These are phyloP conservation scores for Kradibia gibbosae DNA, from an alignment of 1,140 invertebrate genomes.

Conservation along the genomic window DNA sequence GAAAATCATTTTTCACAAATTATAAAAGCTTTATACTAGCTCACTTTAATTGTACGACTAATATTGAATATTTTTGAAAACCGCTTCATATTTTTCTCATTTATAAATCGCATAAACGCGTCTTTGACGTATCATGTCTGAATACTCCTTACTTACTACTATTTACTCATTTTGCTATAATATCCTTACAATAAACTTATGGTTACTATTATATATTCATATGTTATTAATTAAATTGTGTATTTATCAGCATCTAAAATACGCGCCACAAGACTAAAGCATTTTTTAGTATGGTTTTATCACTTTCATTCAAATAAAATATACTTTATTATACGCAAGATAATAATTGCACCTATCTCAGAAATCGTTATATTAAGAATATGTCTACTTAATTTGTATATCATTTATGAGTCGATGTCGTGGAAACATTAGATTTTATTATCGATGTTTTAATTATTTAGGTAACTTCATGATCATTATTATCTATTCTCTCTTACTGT, in stretches of 20 bases:
- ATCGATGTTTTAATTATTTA: constrained; percentile 21
- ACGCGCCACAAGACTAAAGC: constrained; percentile 14
- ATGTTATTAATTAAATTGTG: constrained; percentile 38
- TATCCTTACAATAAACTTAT: constrained; percentile 16
- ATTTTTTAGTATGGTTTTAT: constrained; percentile 2
- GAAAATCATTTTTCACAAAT: neutral
- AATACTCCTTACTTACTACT: neutral
- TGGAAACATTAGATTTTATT: neutral
- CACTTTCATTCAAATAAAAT: neutral
- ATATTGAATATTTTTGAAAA: constrained; percentile 27
- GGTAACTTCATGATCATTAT: neutral
- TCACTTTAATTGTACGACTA: constrained; percentile 29
- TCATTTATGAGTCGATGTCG: constrained; percentile 32
- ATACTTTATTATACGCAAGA: neutral
- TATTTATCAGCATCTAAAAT: constrained; percentile 48
- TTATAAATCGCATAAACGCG: neutral
- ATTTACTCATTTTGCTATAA: constrained; percentile 3
- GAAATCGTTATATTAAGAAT: constrained; percentile 1
- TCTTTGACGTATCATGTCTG: neutral
- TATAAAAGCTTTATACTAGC: constrained; percentile 1
- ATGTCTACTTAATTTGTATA: constrained; percentile 8
- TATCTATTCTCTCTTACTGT: neutral
- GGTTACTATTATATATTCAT: constrained; percentile 16
- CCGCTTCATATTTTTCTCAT: neutral
- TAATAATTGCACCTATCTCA: neutral